A percentile compares a stretch with the other conserved stretches of the same genome.
phyloP scores from a whole-genome alignment of 2,113 vertebrate genomes.

The Peromyscus leucopus region DNA sequence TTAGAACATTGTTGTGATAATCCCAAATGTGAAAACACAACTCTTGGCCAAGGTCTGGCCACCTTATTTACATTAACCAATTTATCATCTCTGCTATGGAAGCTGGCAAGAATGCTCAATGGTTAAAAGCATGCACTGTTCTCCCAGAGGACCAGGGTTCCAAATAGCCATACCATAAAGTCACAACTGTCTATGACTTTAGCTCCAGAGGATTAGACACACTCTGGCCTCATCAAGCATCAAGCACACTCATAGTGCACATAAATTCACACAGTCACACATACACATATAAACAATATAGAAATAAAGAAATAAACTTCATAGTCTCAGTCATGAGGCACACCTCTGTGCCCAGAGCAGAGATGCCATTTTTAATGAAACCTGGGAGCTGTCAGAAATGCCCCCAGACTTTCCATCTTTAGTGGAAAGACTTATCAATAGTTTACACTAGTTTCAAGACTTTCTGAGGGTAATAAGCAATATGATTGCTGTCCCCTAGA shows the following conservation, averaged over 20 bases:
- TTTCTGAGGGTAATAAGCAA: background rate
- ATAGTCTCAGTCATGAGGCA: background rate
- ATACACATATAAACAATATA: background rate
- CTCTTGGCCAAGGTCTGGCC: background rate
- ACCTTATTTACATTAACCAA: background rate
- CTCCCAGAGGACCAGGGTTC: background rate
- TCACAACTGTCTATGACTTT: background rate
- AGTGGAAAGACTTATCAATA: background rate
- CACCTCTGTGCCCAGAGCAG: background rate
- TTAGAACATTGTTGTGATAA: background rate
- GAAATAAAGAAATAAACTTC: background rate
- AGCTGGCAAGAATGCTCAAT: background rate
- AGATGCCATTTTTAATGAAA: conserved; percentile 2
- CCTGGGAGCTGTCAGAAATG: background rate
- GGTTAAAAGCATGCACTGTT: background rate
- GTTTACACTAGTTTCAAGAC: background rate
- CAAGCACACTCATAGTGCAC: background rate
- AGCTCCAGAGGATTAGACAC: background rate
- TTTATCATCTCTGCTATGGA: background rate
- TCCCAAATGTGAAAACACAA: background rate
- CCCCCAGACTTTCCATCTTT: background rate
- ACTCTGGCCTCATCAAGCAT: background rate
- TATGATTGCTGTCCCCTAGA: conserved; percentile 47
- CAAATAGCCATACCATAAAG: background rate
- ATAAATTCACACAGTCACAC: background rate